phyloP scores from a whole-genome alignment of 1,140 invertebrate species.

The Saccostrea glomerata region DNA sequence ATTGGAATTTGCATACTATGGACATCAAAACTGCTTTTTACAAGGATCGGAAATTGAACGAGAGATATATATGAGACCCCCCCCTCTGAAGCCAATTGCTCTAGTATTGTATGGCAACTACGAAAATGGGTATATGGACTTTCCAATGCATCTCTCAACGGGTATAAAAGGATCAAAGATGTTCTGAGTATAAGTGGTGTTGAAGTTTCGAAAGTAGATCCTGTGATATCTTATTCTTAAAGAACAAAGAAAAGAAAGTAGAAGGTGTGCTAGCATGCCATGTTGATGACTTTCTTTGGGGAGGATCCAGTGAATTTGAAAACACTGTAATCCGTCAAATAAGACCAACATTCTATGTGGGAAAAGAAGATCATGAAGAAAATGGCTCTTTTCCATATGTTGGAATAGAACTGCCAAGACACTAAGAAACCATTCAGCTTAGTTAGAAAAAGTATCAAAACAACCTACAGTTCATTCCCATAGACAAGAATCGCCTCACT shows the following conservation, averaged over 20 bases:
- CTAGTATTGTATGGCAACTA: background rate
- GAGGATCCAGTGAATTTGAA: slow-evolving; percentile 42
- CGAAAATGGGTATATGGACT: slow-evolving; percentile 47
- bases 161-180: slow-evolving; percentile 49
- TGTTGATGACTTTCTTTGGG: slow-evolving; percentile 61
- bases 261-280: slow-evolving; percentile 55
- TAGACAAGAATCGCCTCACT: no score
- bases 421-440: slow-evolving; percentile 16
- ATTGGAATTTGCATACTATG: no score
- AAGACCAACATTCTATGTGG: slow-evolving; percentile 41
- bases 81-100: background rate
- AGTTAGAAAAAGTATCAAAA: no score
- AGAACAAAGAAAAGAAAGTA: slow-evolving; percentile 24
- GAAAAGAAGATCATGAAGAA: slow-evolving; percentile 40
- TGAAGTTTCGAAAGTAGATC: slow-evolving; percentile 12
- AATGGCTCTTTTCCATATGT: slow-evolving; percentile 39
- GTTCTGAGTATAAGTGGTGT: slow-evolving; percentile 29
- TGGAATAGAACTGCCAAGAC: slow-evolving; percentile 40
- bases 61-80: no score
- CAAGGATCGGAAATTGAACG: no score
- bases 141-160: background rate
- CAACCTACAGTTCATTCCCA: no score
- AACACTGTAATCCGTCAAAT: slow-evolving; percentile 33
- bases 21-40: no score
- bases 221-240: slow-evolving; percentile 7